Evolutionary conservation across 2,113 vertebrate genomes (phyloP).

Genomic region (Copsychus sechellarum): DNA sequence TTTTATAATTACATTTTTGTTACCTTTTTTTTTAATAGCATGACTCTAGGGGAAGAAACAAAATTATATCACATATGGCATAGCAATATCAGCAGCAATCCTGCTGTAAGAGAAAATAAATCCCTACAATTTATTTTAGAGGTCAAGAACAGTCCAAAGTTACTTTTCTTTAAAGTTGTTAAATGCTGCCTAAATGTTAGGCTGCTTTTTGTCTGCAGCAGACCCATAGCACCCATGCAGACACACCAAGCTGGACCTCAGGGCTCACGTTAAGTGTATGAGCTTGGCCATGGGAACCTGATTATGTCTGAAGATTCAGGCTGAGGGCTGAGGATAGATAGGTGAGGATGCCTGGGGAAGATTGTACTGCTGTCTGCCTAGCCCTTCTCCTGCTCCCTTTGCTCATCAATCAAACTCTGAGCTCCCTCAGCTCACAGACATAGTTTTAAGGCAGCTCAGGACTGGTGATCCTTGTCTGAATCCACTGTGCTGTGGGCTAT

Average conservation of each 20-base stretch:
- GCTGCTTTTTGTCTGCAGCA: background rate
- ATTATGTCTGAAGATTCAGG: background rate
- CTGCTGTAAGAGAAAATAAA: background rate
- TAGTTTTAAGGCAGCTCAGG: background rate
- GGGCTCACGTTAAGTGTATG: fast-evolving
- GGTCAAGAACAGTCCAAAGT: background rate
- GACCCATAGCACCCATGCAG: background rate
- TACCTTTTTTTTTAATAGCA: background rate
- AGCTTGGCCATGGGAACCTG: background rate
- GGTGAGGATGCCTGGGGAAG: background rate
- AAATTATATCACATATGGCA: background rate
- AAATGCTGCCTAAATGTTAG: background rate
- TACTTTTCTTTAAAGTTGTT: background rate
- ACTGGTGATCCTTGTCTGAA: background rate
- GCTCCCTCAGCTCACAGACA: background rate
- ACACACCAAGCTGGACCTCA: background rate
- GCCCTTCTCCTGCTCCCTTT: background rate
- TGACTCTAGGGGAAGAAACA: background rate
- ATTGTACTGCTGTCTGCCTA: background rate
- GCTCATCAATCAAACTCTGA: background rate
- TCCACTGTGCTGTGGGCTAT: background rate
- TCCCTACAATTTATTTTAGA: background rate
- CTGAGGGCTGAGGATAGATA: background rate
- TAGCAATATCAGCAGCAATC: background rate
- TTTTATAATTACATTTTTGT: background rate